Percentiles rank a stretch among this genome's conserved stretches.
Conservation (phyloP, 2,797 vertebrate genomes). For the Mastacembelus armatus region DNA sequence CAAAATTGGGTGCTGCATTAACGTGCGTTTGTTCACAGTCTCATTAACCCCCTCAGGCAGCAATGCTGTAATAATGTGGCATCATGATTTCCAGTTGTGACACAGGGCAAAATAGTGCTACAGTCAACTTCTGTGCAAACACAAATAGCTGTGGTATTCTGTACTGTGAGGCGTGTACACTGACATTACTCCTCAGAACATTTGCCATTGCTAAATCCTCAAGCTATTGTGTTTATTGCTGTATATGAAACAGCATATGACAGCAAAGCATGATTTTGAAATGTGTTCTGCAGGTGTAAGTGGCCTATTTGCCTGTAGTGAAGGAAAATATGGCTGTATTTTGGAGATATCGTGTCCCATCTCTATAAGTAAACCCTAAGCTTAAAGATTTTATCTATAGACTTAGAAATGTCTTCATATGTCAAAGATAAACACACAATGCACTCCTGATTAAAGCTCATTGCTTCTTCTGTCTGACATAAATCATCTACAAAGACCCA, state of each 20-base stretch:
- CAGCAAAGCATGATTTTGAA: neutral
- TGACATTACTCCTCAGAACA: neutral
- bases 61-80: slow-evolving; percentile 19
- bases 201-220: neutral
- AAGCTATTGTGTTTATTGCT: slow-evolving; percentile 3
- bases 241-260: neutral
- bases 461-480: slow-evolving; percentile 62
- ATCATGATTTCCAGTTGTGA: slow-evolving; percentile 22
- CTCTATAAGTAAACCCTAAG: neutral
- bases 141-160: neutral
- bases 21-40: slow-evolving; percentile 39
- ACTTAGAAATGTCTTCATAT: slow-evolving; percentile 39
- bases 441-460: slow-evolving; percentile 63
- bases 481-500: slow-evolving; percentile 72
- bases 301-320: neutral
- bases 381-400: slow-evolving; percentile 7
- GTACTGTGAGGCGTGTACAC: neutral
- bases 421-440: slow-evolving; percentile 31
- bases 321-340: neutral
- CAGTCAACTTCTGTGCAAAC: slow-evolving; percentile 6
- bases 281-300: neutral
- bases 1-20: slow-evolving; percentile 39
- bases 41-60: slow-evolving; percentile 43
- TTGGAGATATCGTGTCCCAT: slow-evolving; percentile 2
- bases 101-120: slow-evolving; percentile 3